Evolutionary conservation across 1,140 invertebrate species (phyloP).

Genomic region (Ooceraea biroi): DNA sequence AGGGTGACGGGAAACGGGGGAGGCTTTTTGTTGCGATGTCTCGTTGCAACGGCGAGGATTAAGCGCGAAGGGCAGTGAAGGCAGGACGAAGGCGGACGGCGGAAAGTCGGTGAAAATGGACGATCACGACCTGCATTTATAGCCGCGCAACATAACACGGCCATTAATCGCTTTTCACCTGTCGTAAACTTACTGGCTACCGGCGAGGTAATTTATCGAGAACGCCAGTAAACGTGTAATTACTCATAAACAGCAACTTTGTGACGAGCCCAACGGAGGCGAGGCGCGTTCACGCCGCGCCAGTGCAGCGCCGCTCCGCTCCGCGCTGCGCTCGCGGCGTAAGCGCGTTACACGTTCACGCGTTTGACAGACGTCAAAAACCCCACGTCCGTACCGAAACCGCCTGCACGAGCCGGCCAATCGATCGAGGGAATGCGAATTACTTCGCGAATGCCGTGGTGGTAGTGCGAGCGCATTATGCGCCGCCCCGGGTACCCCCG

Average conservation of each 20-base stretch:
- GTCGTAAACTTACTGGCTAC: conserved; percentile 68
- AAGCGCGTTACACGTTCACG: conserved; percentile 1
- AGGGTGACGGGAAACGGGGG: background rate
- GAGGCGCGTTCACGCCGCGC: background rate
- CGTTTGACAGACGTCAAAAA: conserved; percentile 64
- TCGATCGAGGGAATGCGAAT: conserved; percentile 46
- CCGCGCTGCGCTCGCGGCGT: background rate
- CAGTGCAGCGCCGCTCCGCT: too few species aligned
- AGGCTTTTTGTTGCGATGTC: conserved; percentile 52
- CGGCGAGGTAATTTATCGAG: conserved; percentile 70
- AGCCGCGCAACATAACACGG: conserved; percentile 68
- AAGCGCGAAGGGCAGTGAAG: conserved; percentile 14
- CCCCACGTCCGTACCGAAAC: conserved; percentile 33
- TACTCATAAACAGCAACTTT: conserved; percentile 73
- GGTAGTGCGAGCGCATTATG: background rate
- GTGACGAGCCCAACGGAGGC: conserved; percentile 54
- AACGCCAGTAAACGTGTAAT: conserved; percentile 71
- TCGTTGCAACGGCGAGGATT: conserved; percentile 13
- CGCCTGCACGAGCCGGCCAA: conserved; percentile 15
- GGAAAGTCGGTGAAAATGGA: conserved; percentile 64
- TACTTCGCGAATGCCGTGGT: conserved; percentile 17
- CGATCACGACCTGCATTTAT: conserved; percentile 61
- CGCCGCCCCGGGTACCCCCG: background rate
- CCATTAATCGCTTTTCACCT: conserved; percentile 75
- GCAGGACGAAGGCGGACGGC: conserved; percentile 10